A percentile compares a stretch with the other conserved stretches of the same genome.
These are phyloP conservation scores for Xenopus laevis DNA, from an alignment of 2,113 vertebrate genomes.

Conservation along the genomic window DNA sequence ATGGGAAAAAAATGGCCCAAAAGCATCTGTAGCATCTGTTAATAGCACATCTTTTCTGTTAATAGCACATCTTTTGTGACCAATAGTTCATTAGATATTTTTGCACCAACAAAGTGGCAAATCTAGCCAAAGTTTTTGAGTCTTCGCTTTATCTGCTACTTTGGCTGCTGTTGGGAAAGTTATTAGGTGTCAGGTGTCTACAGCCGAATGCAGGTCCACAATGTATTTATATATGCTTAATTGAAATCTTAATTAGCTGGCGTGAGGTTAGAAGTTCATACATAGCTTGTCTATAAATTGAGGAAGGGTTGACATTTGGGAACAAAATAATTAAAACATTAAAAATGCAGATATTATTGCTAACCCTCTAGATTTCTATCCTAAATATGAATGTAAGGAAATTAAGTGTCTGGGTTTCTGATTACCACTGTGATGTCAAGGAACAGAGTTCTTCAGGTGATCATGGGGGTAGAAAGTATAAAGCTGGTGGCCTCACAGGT, in stretches of 20 bases:
- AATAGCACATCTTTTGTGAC: too few species aligned
- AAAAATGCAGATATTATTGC: neutral
- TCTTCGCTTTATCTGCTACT: neutral
- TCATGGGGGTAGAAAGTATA: constrained; percentile 14
- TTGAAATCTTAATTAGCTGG: neutral
- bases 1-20: too few species aligned
- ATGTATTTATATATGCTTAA: neutral
- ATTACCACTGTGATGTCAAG: constrained; percentile 22
- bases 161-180: neutral
- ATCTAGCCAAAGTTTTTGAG: too few species aligned
- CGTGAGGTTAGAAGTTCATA: neutral
- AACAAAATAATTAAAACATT: constrained; percentile 29
- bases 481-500: neutral
- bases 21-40: too few species aligned
- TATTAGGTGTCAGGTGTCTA: neutral
- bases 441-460: neutral
- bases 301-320: neutral
- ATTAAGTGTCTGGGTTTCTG: constrained; percentile 23
- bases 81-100: too few species aligned
- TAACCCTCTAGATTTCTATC: neutral
- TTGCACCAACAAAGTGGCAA: too few species aligned
- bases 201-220: neutral
- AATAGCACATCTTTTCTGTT: too few species aligned
- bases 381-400: constrained; percentile 28
- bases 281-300: neutral